Evolutionary conservation across 1,140 invertebrate species (phyloP).

Genomic region (Penaeus vannamei): DNA sequence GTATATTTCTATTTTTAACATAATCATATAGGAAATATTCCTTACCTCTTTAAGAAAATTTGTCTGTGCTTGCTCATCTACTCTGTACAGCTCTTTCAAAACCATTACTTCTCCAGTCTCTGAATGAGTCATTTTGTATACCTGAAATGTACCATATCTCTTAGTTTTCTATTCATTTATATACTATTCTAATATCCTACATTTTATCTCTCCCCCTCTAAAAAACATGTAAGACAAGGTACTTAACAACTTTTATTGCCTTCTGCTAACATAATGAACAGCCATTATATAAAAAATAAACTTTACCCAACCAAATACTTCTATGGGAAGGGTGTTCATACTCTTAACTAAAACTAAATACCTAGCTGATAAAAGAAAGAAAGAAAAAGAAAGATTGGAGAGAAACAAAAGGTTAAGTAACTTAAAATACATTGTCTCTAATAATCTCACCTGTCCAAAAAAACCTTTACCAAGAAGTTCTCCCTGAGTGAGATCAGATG

Average conservation of each 20-base stretch:
- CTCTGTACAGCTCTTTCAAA: slow-evolving; percentile 92
- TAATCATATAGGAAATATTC: background rate
- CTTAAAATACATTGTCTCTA: background rate
- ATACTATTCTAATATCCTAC: too few relatives aligned
- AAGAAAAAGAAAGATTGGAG: background rate
- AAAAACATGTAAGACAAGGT: too few relatives aligned
- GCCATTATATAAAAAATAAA: too few relatives aligned
- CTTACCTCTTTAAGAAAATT: slow-evolving; percentile 93
- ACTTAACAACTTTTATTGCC: too few relatives aligned
- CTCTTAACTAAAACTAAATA: too few relatives aligned
- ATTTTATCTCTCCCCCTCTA: too few relatives aligned
- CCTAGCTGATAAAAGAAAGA: too few relatives aligned
- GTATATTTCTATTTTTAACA: background rate
- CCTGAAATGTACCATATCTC: slow-evolving; percentile 70
- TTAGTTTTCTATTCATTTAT: background rate
- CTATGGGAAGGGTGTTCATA: too few relatives aligned
- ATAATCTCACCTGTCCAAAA: slow-evolving; percentile 82
- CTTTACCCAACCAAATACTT: too few relatives aligned
- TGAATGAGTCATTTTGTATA: slow-evolving; percentile 90
- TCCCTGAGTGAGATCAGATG: slow-evolving; percentile 89
- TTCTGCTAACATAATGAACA: too few relatives aligned
- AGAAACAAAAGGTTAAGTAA: background rate
- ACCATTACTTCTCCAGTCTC: slow-evolving; percentile 95
- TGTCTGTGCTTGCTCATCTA: slow-evolving; percentile 93
- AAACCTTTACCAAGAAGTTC: slow-evolving; percentile 93